Conservation (phyloP, 2,888 invertebrate genomes). For the Luffia ferchaultella region DNA sequence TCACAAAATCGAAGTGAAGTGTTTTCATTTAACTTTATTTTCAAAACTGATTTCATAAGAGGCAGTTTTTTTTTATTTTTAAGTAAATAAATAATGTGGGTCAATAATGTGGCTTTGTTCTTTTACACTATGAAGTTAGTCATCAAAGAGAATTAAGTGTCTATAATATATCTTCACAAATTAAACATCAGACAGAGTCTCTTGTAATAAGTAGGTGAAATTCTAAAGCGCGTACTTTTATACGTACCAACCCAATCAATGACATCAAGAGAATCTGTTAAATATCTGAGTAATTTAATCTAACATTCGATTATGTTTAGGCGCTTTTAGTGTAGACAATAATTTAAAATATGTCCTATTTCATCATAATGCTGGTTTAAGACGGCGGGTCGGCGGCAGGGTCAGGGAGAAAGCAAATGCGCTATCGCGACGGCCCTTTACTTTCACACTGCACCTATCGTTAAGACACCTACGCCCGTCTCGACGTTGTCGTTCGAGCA, state of each 20-base stretch:
- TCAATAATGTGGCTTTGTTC: too few relatives aligned
- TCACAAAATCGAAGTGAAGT: neutral
- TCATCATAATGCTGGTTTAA: neutral
- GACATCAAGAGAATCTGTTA: too few relatives aligned
- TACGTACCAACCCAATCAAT: too few relatives aligned
- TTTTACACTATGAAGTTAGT: too few relatives aligned
- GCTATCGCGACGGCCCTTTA: conserved; percentile 32
- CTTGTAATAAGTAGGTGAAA: too few relatives aligned
- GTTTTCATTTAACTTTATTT: neutral
- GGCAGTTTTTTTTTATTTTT: neutral
- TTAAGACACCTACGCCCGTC: neutral
- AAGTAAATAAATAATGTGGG: too few relatives aligned
- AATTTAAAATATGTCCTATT: neutral
- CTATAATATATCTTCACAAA: too few relatives aligned
- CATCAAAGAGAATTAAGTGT: too few relatives aligned
- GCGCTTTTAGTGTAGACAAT: neutral
- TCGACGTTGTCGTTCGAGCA: too few relatives aligned
- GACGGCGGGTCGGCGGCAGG: conserved; percentile 3
- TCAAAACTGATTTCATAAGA: neutral
- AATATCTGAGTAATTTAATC: neutral
- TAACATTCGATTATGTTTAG: neutral
- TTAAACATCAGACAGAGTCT: too few relatives aligned
- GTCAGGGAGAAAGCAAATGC: conserved; percentile 36
- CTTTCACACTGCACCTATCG: conserved; percentile 34
- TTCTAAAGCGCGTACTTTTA: too few relatives aligned